Evolutionary conservation across 2,797 vertebrate genomes (phyloP), one percentile per base, ranked within the genome.

Genomic region (Spinus pinus): DNA sequence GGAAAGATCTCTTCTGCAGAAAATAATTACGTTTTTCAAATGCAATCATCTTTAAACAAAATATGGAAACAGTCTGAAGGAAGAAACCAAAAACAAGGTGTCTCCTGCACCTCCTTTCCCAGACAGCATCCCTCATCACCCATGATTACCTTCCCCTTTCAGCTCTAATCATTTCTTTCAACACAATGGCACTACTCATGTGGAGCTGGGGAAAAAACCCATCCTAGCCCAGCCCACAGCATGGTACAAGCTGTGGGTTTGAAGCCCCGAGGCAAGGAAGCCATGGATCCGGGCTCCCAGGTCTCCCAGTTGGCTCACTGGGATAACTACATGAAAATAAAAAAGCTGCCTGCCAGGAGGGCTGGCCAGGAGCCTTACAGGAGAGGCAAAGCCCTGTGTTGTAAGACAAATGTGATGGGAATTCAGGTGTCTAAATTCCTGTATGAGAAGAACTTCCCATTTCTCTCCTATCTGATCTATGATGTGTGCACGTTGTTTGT

Each of bases 91-190:
- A 96, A 96, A 94, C 93, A 94, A 86, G 72, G 65, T 85, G 91
- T 91, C 91, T 94, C 87, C 91, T 71, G 89, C 33, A 46, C 41
- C 93, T 95, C 65, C 84, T 46, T 94, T 94, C 89, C 85, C 96
- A 96, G 95, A 95, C 95, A 86, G 35, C 72, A 91, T 96, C 94
- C 89, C 50, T 96, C 95, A 93, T 90, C 95, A 95, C 94, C 87
- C 57, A 3, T 74, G 30, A 96, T 95, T 96, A 33, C 57, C 28
- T 71, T 83, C 56, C 42, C 37, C 69, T 89, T 77, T 71, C 2
- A 22, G 65, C 75, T 93, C 42, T 28, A 12, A 42, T 78, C 6
- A 71, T 49, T 56, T 92, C 91, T 92, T 81, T 90, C 94, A 91
- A 85, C 94, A 94, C 81, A 64, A 75, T 42, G 61, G 64, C 79